Evolutionary conservation across 2,113 vertebrate genomes (phyloP), one percentile per base, ranked within the genome.

Genomic region (Heterotis niloticus): DNA sequence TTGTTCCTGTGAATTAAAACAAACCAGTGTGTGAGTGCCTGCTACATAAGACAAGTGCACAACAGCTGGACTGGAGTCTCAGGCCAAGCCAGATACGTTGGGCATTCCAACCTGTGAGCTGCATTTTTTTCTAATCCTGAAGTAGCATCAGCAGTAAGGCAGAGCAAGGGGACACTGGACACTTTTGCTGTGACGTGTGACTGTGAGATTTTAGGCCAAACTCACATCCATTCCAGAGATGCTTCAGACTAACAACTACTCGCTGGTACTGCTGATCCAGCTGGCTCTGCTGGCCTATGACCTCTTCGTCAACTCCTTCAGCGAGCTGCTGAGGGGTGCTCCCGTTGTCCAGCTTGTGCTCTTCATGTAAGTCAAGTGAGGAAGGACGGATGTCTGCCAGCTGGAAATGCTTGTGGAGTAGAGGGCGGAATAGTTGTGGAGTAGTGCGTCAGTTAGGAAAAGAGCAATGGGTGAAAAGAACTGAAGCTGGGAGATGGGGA

Each of bases 291-390:
- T 99, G 64, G 88, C 92, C 84, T 99, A 94, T 0, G 98, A 99
- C 88, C 93, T 99, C 34, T 95, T 98, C 0, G 95, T 98, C 81
- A 99, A 99, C 86, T 95, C 98, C 79, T 99, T 99, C 90, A 97
- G 97, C 0, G 98, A 99, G 88, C 94, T 99, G 28, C 90, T 98
- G 54, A 93, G 95, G 34, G 82, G 82, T 0, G 94, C 93, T 0
- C 91, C 96, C 0, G 96, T 97, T 51, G 90, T 96, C 83, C 96
- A 99, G 84, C 94, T 99, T 0, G 95, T 99, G 81, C 96, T 99
- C 14, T 99, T 99, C 92, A 96, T 99, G 97, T 99, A 90, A 94
- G 97, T 91, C 84, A 20, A 26, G 52, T 52, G 18, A 17, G 17
- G 24, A 26, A 29, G 71, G 28, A 18, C 17, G 26, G 28, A 56